These are phyloP conservation scores for Equus quagga DNA, from an alignment of 2,113 vertebrate genomes.

Conservation along the genomic window DNA sequence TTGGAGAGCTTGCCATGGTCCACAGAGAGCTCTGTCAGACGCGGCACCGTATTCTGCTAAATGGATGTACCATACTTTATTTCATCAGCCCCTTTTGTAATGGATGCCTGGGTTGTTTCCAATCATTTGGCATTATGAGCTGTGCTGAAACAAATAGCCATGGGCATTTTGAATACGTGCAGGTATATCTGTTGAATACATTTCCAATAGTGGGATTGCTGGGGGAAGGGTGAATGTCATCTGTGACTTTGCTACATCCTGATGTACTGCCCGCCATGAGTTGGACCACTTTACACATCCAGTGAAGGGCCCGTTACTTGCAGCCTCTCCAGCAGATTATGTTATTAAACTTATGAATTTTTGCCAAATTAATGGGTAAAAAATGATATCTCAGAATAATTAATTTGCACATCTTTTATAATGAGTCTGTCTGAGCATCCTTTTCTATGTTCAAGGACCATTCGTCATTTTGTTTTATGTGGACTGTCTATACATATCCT, in stretches of 20 bases:
- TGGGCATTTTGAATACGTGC: not conserved
- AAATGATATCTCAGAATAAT: not conserved
- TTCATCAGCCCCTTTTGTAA: not conserved
- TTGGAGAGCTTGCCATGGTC: not conserved
- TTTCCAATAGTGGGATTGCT: not conserved
- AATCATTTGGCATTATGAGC: not conserved
- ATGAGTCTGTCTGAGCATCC: not conserved
- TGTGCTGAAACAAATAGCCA: not conserved
- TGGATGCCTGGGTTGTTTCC: not conserved
- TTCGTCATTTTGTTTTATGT: not conserved
- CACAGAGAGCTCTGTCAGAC: not conserved
- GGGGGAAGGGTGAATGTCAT: not conserved
- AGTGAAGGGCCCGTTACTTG: not conserved
- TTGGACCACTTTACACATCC: not conserved
- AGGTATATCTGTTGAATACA: not conserved
- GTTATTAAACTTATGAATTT: not conserved
- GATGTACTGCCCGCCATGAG: accelerated
- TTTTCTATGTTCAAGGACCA: not conserved
- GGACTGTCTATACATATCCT: not conserved
- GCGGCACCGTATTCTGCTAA: not conserved
- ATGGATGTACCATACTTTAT: not conserved
- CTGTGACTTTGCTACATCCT: not conserved
- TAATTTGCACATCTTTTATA: not conserved
- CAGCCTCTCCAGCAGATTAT: not conserved
- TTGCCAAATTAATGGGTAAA: not conserved